These are phyloP conservation scores for Penaeus vannamei DNA, from an alignment of 1,140 invertebrate species.

Conservation along the genomic window DNA sequence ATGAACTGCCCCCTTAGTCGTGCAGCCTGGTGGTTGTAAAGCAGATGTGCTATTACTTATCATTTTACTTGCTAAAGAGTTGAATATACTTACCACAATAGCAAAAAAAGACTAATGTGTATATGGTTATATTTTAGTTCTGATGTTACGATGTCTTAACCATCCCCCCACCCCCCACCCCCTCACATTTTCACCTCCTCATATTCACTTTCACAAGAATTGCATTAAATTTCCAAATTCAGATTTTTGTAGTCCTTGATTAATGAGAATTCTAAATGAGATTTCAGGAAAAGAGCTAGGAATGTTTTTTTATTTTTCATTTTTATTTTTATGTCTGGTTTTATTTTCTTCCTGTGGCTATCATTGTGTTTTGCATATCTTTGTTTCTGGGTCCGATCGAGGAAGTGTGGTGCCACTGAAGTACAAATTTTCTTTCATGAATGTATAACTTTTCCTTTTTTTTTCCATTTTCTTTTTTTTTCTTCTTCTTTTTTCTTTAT, in stretches of 20 bases:
- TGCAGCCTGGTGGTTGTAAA: too few species aligned
- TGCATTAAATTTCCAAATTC: conserved; percentile 25
- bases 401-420: conserved; percentile 6
- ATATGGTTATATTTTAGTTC: conserved; percentile 1
- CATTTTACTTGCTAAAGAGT: not conserved
- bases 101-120: not conserved
- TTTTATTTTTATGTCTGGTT: not conserved
- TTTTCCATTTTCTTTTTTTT: not conserved
- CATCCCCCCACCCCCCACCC: not conserved
- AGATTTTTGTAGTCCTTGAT: not conserved
- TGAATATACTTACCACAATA: not conserved
- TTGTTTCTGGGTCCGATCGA: too few species aligned
- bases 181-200: not conserved
- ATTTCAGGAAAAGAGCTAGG: conserved; percentile 30
- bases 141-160: not conserved
- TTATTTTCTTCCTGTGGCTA: too few species aligned
- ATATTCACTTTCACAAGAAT: not conserved
- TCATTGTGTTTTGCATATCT: too few species aligned
- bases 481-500: too few species aligned
- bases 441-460: conserved; percentile 21
- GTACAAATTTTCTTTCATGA: conserved; percentile 48
- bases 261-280: not conserved
- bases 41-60: too few species aligned
- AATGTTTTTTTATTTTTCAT: conserved; percentile 33
- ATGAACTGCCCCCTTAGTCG: too few species aligned